Evolutionary conservation across 2,113 vertebrate genomes (phyloP).

Genomic region (Ranitomeya variabilis): DNA sequence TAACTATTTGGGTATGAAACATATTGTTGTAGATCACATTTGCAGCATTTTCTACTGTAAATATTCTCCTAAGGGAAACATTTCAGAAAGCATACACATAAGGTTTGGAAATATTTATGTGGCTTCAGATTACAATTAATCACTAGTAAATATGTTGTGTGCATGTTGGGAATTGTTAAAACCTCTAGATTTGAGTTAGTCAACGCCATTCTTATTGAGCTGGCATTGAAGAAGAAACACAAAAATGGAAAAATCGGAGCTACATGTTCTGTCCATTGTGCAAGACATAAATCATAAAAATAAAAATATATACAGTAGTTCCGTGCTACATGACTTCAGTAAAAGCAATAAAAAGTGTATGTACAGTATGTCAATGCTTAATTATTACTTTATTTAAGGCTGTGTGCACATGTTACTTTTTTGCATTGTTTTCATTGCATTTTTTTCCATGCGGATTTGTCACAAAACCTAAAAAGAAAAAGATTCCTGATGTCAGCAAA

Average conservation of each 20-base stretch:
- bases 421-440: too few relatives aligned
- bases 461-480: too few relatives aligned
- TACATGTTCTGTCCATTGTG: not conserved
- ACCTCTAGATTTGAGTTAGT: not conserved
- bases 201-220: not conserved
- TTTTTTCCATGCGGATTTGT: too few relatives aligned
- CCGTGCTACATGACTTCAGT: not conserved
- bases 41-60: constrained; percentile 45
- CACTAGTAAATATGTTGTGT: constrained; percentile 36
- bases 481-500: too few relatives aligned
- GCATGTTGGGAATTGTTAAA: constrained; percentile 36
- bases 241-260: not conserved
- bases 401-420: too few relatives aligned
- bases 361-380: too few relatives aligned
- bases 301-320: not conserved
- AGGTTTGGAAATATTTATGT: constrained; percentile 32
- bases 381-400: too few relatives aligned
- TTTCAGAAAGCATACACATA: constrained; percentile 42
- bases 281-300: not conserved
- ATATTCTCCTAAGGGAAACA: constrained; percentile 45
- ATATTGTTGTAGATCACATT: constrained; percentile 51
- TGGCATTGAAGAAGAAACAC: not conserved
- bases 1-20: constrained; percentile 31
- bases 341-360: not conserved
- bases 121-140: constrained; percentile 34